These are phyloP conservation scores for Antechinus flavipes DNA, from an alignment of 2,113 vertebrate genomes.

Conservation along the genomic window DNA sequence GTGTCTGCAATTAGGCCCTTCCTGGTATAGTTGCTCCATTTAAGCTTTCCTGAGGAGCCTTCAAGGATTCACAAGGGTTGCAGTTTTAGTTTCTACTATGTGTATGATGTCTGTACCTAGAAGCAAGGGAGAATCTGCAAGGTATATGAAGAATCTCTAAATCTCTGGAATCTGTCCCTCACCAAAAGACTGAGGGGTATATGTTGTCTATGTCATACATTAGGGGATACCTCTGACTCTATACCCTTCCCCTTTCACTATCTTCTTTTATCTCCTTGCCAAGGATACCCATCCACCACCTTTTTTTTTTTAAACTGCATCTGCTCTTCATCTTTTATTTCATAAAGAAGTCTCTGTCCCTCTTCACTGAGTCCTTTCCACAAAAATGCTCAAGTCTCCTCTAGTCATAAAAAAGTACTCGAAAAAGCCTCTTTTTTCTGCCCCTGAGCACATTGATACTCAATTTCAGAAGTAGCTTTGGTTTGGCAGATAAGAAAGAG, in stretches of 20 bases:
- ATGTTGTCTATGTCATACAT: neutral
- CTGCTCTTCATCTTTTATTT: neutral
- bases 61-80: neutral
- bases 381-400: neutral
- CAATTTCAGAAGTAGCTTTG: neutral
- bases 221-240: neutral
- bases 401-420: neutral
- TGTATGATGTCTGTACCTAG: neutral
- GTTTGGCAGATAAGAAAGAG: neutral
- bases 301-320: neutral
- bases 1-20: neutral
- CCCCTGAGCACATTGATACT: neutral
- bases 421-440: neutral
- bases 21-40: neutral
- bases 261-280: neutral
- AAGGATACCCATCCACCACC: neutral
- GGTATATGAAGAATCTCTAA: neutral
- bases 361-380: neutral
- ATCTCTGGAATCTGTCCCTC: neutral
- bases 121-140: neutral
- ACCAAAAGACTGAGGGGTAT: neutral
- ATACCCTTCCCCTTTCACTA: neutral
- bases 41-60: neutral
- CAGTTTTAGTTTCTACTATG: neutral
- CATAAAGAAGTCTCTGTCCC: neutral